These are phyloP conservation scores for Hippocampus zosterae DNA, from an alignment of 2,113 vertebrate genomes.

Conservation along the genomic window DNA sequence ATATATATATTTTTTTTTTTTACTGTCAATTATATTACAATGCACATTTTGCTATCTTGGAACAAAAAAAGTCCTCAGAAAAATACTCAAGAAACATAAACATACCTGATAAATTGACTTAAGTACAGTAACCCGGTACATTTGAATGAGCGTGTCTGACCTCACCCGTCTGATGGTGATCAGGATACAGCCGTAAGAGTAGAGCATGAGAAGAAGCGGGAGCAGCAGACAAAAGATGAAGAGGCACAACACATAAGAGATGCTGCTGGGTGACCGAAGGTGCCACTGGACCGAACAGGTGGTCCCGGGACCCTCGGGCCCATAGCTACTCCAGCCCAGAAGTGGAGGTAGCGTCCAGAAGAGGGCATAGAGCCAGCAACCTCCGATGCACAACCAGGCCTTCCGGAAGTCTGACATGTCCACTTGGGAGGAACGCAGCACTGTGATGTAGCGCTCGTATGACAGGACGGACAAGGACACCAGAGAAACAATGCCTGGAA, in stretches of 20 bases:
- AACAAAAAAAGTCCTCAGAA: too few relatives aligned
- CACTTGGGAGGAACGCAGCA: constrained; percentile 46
- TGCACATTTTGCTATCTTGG: too few relatives aligned
- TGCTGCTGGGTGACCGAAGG: constrained; percentile 70
- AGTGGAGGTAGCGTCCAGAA: constrained; percentile 72
- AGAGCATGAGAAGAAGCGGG: constrained; percentile 75
- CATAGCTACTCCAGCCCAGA: constrained; percentile 80
- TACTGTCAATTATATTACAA: too few relatives aligned
- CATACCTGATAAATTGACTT: too few relatives aligned
- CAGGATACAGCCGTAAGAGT: constrained; percentile 67
- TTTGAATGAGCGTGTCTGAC: not conserved
- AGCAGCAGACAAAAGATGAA: constrained; percentile 78
- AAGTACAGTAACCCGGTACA: too few relatives aligned
- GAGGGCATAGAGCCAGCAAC: constrained; percentile 76
- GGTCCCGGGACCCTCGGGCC: constrained; percentile 72
- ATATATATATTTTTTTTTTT: too few relatives aligned
- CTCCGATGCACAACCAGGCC: constrained; percentile 59
- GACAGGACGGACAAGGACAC: constrained; percentile 67
- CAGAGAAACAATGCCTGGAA: constrained; percentile 69
- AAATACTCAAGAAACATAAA: too few relatives aligned
- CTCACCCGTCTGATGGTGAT: constrained; percentile 59
- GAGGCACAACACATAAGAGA: constrained; percentile 78
- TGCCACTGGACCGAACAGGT: constrained; percentile 73
- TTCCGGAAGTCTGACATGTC: constrained; percentile 67
- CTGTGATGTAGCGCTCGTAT: constrained; percentile 60